phyloP scores from a whole-genome alignment of 1,140 invertebrate species.

The Heliconius congener region DNA sequence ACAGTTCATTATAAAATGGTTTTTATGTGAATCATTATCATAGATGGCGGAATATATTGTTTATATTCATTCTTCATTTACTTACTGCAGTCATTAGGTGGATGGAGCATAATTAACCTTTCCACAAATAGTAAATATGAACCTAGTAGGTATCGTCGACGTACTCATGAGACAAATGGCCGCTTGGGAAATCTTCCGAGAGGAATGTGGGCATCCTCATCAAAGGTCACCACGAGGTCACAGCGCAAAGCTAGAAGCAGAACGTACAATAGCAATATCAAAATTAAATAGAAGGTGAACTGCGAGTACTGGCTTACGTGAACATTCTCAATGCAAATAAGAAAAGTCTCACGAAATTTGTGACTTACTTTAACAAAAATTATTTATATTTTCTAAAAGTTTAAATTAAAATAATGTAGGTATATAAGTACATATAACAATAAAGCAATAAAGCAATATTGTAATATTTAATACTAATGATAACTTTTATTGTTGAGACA shows the following conservation, averaged over 20 bases:
- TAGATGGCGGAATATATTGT: background rate
- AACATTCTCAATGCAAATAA: slow-evolving; percentile 14
- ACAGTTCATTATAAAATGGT: background rate
- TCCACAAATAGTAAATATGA: slow-evolving; percentile 7
- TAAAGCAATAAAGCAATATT: too few species aligned
- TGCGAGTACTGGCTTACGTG: slow-evolving; percentile 19
- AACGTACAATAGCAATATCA: slow-evolving; percentile 53
- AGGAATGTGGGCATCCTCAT: slow-evolving; percentile 67
- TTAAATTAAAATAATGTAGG: too few species aligned
- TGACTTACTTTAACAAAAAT: background rate
- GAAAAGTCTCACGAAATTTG: background rate
- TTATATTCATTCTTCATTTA: slow-evolving; percentile 5
- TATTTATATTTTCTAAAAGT: too few species aligned
- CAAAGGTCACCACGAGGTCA: slow-evolving; percentile 66
- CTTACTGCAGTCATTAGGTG: background rate
- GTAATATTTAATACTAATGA: too few species aligned
- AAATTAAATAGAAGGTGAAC: slow-evolving; percentile 52
- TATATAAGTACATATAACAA: too few species aligned
- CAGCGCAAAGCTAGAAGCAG: slow-evolving; percentile 39
- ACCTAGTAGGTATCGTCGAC: background rate
- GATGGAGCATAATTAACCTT: slow-evolving; percentile 7
- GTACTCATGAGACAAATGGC: background rate
- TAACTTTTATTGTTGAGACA: too few species aligned
- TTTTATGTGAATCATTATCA: background rate
- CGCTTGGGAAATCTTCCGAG: slow-evolving; percentile 52